Conservation (phyloP, 2,888 invertebrate genomes). For the Cheilosia pagana region DNA sequence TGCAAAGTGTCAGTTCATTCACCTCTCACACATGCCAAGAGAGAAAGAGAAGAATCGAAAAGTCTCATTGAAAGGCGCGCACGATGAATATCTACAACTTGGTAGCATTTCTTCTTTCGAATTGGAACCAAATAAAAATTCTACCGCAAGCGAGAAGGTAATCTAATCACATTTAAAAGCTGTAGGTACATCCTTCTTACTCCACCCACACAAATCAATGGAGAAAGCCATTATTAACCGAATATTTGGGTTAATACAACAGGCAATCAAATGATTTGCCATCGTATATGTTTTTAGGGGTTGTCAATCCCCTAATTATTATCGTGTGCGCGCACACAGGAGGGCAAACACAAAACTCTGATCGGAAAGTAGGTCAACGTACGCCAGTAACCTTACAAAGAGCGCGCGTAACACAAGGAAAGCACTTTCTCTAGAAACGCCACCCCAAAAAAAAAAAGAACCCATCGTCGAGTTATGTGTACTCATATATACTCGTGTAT, state of each 20-base stretch:
- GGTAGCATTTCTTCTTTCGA: conserved; percentile 8
- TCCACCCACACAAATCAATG: conserved; percentile 25
- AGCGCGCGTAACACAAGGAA: conserved; percentile 66
- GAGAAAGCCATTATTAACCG: conserved; percentile 10
- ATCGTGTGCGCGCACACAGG: conserved; percentile 51
- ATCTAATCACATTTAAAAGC: conserved; percentile 12
- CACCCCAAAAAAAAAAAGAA: conserved; percentile 56
- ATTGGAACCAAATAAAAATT: conserved; percentile 36
- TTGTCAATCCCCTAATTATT: conserved; percentile 60
- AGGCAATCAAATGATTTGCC: conserved; percentile 49
- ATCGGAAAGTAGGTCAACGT: conserved; percentile 64
- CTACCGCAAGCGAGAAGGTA: conserved; percentile 15
- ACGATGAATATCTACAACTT: conserved; percentile 31
- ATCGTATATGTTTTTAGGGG: conserved; percentile 33
- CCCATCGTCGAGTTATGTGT: conserved; percentile 1
- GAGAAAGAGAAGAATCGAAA: conserved; percentile 17
- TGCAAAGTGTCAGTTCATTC: conserved; percentile 67
- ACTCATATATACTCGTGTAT: conserved; percentile 21
- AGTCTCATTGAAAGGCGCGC: conserved; percentile 4
- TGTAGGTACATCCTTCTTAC: conserved; percentile 7
- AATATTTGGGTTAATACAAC: conserved; percentile 60
- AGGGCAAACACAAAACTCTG: conserved; percentile 20
- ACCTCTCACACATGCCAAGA: conserved; percentile 21
- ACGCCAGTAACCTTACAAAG: conserved; percentile 71
- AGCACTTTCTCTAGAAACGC: conserved; percentile 73